These are phyloP conservation scores for Aphelocoma coerulescens DNA, from an alignment of 2,113 vertebrate genomes.

Conservation along the genomic window DNA sequence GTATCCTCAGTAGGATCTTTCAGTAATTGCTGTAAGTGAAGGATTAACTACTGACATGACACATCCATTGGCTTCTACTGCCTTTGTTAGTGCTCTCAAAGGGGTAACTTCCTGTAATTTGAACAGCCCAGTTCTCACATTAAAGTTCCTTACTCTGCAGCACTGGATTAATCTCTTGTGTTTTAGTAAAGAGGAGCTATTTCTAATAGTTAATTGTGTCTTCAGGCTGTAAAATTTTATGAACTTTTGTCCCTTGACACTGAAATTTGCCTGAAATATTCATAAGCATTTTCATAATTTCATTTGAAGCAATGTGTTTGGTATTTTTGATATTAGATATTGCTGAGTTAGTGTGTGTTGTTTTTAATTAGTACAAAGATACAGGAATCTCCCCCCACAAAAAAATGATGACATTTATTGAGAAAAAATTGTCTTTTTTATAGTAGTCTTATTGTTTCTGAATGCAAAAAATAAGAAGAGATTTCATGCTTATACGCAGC, in stretches of 20 bases:
- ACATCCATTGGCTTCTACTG: neutral
- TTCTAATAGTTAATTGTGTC: constrained; percentile 10
- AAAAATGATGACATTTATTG: neutral
- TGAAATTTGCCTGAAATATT: constrained; percentile 14
- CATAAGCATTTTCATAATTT: neutral
- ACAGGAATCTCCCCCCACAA: neutral
- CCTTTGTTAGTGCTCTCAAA: neutral
- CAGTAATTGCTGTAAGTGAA: neutral
- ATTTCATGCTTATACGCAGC: neutral
- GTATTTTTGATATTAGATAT: neutral
- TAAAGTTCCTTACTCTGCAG: neutral
- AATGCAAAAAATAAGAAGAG: neutral
- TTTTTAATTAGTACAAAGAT: neutral
- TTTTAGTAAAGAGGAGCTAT: neutral
- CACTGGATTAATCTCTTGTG: neutral
- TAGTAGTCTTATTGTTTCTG: neutral
- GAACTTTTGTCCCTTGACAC: neutral
- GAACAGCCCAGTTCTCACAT: neutral
- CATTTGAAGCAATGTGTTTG: neutral
- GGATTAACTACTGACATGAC: neutral
- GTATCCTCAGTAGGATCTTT: neutral
- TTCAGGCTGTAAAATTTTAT: constrained; percentile 20
- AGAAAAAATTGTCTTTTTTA: neutral
- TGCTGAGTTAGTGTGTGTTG: neutral
- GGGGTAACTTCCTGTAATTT: neutral